Percentiles rank a stretch among this genome's conserved stretches.
phyloP scores from a whole-genome alignment of 2,888 invertebrate species.

The Tridacna crocea region DNA sequence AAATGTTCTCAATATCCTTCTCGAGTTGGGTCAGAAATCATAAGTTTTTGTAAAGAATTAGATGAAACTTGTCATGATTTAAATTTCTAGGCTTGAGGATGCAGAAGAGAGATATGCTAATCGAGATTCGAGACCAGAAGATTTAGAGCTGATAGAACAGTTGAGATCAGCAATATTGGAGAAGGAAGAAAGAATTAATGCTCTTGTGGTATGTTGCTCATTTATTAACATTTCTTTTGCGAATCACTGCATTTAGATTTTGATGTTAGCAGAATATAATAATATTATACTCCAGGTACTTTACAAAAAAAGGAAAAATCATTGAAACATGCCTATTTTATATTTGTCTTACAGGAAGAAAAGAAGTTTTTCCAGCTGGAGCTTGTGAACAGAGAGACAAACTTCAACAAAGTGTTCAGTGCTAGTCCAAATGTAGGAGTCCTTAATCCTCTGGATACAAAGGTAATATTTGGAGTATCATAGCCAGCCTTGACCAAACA shows the following conservation, averaged over 20 bases:
- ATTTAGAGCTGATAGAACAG: slow-evolving; percentile 81
- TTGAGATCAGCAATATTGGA: slow-evolving; percentile 76
- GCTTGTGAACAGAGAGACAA: slow-evolving; percentile 84
- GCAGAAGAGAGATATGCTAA: slow-evolving; percentile 81
- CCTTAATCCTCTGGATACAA: slow-evolving; percentile 81
- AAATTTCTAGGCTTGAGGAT: slow-evolving; percentile 76
- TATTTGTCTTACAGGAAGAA: slow-evolving; percentile 79
- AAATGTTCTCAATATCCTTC: neutral
- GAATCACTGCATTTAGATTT: too few relatives aligned
- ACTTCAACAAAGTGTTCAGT: slow-evolving; percentile 84
- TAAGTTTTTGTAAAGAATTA: neutral
- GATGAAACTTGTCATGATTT: neutral
- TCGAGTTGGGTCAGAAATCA: neutral
- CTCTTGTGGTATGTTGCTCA: slow-evolving; percentile 76
- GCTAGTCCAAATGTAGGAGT: slow-evolving; percentile 82
- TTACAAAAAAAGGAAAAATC: too few relatives aligned
- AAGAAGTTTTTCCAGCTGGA: slow-evolving; percentile 84
- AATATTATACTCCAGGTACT: too few relatives aligned
- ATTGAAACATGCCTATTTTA: too few relatives aligned
- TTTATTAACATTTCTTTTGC: too few relatives aligned
- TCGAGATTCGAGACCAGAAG: slow-evolving; percentile 83
- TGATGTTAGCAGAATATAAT: too few relatives aligned
- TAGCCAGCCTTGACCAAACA: neutral
- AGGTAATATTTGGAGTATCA: slow-evolving; percentile 53
- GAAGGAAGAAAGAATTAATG: slow-evolving; percentile 79